These are phyloP conservation scores for Procambarus clarkii DNA, from an alignment of 1,140 invertebrate genomes.

Conservation along the genomic window DNA sequence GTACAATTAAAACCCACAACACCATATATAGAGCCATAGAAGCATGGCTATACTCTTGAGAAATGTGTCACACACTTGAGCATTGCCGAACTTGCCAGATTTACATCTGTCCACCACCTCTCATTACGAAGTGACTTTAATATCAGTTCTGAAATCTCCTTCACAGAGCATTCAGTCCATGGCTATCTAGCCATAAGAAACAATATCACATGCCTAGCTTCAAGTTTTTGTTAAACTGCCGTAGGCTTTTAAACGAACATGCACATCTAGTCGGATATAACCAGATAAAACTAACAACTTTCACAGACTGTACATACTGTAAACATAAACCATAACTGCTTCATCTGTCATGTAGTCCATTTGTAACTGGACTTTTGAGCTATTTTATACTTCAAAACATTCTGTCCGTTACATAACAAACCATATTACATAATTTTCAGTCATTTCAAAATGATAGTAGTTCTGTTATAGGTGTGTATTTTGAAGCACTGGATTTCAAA, in stretches of 20 bases:
- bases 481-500: background rate
- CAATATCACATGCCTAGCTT: background rate
- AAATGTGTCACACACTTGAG: conserved; percentile 14
- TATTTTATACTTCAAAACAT: background rate
- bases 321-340: background rate
- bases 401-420: background rate
- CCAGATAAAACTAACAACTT: background rate
- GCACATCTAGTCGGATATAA: background rate
- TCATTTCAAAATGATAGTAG: background rate
- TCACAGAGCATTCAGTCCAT: background rate
- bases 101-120: background rate
- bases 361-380: background rate
- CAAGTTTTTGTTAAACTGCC: background rate
- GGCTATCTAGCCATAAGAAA: background rate
- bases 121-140: background rate
- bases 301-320: background rate
- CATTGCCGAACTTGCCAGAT: background rate
- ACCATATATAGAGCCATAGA: conserved; percentile 21
- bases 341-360: background rate
- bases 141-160: background rate
- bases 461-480: background rate
- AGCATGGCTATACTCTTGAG: conserved; percentile 20
- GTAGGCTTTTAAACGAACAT: background rate
- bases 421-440: background rate
- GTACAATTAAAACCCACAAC: conserved; percentile 54